Conservation (phyloP, 2,888 invertebrate species). For the Clistopyga incitator region DNA sequence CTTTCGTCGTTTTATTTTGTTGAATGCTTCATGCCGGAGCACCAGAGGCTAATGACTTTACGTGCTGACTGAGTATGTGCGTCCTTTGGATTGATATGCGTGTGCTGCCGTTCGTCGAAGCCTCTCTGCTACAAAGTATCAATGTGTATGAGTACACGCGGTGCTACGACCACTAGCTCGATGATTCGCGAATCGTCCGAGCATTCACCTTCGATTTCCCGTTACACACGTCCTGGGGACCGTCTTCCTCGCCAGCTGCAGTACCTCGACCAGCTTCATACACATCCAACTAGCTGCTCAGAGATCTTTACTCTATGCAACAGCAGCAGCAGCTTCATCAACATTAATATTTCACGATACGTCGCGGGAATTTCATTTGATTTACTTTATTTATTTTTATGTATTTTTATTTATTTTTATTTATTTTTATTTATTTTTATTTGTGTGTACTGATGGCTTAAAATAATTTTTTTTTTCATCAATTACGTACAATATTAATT, state of each 20-base stretch:
- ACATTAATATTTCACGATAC: conserved; percentile 2
- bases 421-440: too few species aligned
- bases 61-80: conserved; percentile 60
- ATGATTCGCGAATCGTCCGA: conserved; percentile 82
- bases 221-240: conserved; percentile 79
- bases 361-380: background rate
- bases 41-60: conserved; percentile 1
- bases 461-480: too few species aligned
- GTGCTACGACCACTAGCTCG: conserved; percentile 39
- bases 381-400: too few species aligned
- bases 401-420: too few species aligned
- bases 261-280: conserved; percentile 43
- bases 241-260: conserved; percentile 58
- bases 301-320: background rate
- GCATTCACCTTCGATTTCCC: conserved; percentile 84
- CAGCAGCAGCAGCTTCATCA: background rate
- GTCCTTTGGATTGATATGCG: conserved; percentile 64
- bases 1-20: conserved; percentile 19
- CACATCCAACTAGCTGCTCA: background rate
- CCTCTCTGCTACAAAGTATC: conserved; percentile 42
- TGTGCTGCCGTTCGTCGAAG: conserved; percentile 47
- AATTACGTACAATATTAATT: too few species aligned
- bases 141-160: conserved; percentile 43
- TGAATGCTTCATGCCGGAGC: background rate
- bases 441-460: too few species aligned